Percentiles rank a stretch among this genome's conserved stretches.
These are phyloP conservation scores for Azorinus chamasolen DNA, from an alignment of 2,888 invertebrate genomes.

Conservation along the genomic window DNA sequence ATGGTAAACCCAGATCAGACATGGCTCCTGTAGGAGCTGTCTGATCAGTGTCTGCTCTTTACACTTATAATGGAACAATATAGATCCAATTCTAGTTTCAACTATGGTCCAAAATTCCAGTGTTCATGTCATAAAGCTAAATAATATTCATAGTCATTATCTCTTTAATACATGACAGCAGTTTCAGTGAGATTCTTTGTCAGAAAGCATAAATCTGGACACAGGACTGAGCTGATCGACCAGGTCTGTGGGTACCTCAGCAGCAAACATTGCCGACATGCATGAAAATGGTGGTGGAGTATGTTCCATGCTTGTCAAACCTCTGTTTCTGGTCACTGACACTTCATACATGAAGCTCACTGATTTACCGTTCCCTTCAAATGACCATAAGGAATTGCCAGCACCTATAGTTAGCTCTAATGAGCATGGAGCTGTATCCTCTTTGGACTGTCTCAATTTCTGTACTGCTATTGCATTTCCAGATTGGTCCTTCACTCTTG, in stretches of 20 bases:
- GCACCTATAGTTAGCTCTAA: constrained; percentile 27
- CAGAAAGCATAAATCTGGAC: constrained; percentile 15
- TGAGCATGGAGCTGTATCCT: constrained; percentile 42
- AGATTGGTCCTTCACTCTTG: neutral
- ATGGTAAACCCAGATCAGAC: too few species aligned
- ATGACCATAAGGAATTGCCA: constrained; percentile 40
- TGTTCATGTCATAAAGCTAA: too few species aligned
- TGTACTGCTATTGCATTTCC: too few species aligned
- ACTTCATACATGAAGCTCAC: constrained; percentile 51
- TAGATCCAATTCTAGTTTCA: too few species aligned
- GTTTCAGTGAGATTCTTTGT: neutral
- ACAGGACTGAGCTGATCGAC: constrained; percentile 32
- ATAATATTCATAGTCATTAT: too few species aligned
- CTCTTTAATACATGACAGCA: too few species aligned
- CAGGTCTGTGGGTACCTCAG: constrained; percentile 24
- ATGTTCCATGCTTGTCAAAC: constrained; percentile 21
- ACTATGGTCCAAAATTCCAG: too few species aligned
- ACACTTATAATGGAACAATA: too few species aligned
- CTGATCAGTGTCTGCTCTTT: too few species aligned
- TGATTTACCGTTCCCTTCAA: constrained; percentile 47
- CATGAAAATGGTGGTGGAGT: constrained; percentile 56
- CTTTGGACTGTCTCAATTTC: constrained; percentile 20
- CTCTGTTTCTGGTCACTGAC: constrained; percentile 22
- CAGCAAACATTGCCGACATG: constrained; percentile 45
- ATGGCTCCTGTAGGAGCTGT: too few species aligned